phyloP scores from a whole-genome alignment of 2,797 vertebrate genomes.

The Lithobates sylvaticus region DNA sequence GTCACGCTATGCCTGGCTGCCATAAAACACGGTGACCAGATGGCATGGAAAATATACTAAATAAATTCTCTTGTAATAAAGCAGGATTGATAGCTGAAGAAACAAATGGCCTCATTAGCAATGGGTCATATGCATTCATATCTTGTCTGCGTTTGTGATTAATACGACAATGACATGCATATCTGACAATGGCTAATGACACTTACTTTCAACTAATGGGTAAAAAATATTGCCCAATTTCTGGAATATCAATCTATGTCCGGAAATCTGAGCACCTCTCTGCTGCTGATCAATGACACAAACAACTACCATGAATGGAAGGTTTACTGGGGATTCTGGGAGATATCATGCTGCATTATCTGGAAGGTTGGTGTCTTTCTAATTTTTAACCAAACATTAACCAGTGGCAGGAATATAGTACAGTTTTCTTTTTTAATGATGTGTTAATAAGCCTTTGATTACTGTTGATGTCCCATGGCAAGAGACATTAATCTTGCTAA shows the following conservation, averaged over 20 bases:
- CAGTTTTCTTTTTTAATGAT: not conserved
- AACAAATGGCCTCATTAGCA: not conserved
- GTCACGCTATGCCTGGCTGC: not conserved
- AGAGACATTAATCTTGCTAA: slow-evolving; percentile 23
- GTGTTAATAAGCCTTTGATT: slow-evolving; percentile 4
- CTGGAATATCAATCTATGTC: slow-evolving; percentile 5
- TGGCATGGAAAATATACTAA: slow-evolving; percentile 1
- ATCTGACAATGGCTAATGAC: slow-evolving; percentile 6
- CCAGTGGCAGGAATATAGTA: not conserved
- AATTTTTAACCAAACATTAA: not conserved
- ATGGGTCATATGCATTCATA: slow-evolving; percentile 19
- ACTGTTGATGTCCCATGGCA: slow-evolving; percentile 7
- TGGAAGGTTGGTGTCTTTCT: not conserved
- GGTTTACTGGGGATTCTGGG: not conserved
- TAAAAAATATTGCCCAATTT: not conserved
- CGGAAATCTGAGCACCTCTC: not conserved
- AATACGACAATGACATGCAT: slow-evolving; percentile 9
- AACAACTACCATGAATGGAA: not conserved
- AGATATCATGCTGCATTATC: not conserved
- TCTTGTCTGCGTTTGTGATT: not conserved
- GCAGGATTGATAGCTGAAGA: not conserved
- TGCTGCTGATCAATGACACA: not conserved
- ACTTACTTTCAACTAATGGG: not conserved
- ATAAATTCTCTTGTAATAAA: not conserved
- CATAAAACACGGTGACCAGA: not conserved